Evolutionary conservation across 2,113 vertebrate genomes (phyloP).

Genomic region (Procapra przewalskii): DNA sequence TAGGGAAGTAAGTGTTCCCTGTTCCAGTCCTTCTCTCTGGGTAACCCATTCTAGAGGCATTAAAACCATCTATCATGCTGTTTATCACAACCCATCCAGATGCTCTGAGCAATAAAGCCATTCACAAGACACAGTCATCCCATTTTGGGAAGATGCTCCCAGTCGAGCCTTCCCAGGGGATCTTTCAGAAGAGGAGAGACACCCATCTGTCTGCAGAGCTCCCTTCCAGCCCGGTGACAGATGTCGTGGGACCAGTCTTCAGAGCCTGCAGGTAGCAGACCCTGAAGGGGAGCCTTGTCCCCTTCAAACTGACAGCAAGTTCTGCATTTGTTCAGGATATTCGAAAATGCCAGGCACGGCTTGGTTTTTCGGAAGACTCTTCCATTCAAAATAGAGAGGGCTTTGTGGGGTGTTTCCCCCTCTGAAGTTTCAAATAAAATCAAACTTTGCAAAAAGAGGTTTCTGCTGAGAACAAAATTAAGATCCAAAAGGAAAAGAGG

Average conservation of each 20-base stretch:
- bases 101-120: slow-evolving; percentile 70
- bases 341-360: slow-evolving; percentile 31
- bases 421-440: slow-evolving; percentile 51
- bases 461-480: slow-evolving; percentile 65
- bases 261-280: slow-evolving; percentile 6
- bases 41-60: slow-evolving; percentile 42
- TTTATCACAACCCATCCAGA: slow-evolving; percentile 75
- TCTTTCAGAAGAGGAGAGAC: slow-evolving; percentile 42
- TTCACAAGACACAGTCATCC: slow-evolving; percentile 59
- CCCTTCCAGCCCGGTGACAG: neutral
- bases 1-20: slow-evolving; percentile 9
- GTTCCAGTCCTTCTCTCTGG: slow-evolving; percentile 47
- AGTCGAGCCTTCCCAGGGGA: slow-evolving; percentile 39
- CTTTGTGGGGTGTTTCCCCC: neutral
- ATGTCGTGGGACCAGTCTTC: neutral
- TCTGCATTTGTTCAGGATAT: slow-evolving; percentile 38
- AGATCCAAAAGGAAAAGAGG: slow-evolving; percentile 44
- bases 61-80: slow-evolving; percentile 69
- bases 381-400: slow-evolving; percentile 18
- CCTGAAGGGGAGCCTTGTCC: slow-evolving; percentile 49
- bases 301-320: slow-evolving; percentile 40
- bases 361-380: slow-evolving; percentile 25
- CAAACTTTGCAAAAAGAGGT: slow-evolving; percentile 49
- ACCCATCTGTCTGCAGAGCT: slow-evolving; percentile 55
- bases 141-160: slow-evolving; percentile 47